A percentile compares a stretch with the other conserved stretches of the same genome.
phyloP scores from a whole-genome alignment of 2,888 invertebrate genomes.

The Campoplex nolae region DNA sequence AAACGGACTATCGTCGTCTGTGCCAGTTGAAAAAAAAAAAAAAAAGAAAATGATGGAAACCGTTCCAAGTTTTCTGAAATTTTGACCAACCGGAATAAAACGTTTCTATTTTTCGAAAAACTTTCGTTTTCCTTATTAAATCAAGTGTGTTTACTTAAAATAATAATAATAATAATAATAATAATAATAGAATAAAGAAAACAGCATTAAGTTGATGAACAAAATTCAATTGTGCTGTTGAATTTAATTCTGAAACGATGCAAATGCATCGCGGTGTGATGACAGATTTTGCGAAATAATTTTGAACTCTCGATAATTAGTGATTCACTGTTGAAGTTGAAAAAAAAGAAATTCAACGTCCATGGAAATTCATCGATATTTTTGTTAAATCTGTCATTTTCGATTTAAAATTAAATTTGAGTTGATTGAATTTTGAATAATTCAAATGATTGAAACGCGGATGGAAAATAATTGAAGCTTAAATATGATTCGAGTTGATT shows the following conservation, averaged over 20 bases:
- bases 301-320: neutral
- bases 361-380: neutral
- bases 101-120: neutral
- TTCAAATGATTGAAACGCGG: neutral
- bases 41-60: neutral
- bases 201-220: neutral
- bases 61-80: neutral
- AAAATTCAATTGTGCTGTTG: neutral
- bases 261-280: neutral
- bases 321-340: neutral
- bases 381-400: neutral
- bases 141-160: neutral
- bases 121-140: neutral
- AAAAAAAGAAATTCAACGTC: neutral
- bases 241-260: neutral
- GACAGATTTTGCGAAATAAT: neutral
- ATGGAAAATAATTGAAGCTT: neutral
- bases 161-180: neutral
- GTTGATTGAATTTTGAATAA: neutral
- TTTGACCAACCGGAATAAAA: neutral
- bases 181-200: neutral
- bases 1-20: conserved; percentile 17
- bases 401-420: neutral
- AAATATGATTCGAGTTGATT: neutral
- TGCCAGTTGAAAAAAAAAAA: neutral